phyloP scores from a whole-genome alignment of 2,797 vertebrate species.

The Simalia tracyae region DNA sequence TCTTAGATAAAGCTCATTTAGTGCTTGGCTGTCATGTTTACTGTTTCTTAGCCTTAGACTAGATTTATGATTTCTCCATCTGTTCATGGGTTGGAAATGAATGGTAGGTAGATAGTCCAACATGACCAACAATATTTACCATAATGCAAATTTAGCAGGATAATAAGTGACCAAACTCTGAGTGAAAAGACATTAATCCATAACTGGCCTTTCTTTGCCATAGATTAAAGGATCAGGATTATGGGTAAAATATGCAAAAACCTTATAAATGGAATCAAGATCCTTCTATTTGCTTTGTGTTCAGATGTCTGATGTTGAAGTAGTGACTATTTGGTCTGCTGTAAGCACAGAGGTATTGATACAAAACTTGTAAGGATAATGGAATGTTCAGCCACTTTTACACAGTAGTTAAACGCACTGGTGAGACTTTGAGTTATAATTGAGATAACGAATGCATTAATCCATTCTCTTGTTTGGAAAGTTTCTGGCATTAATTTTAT shows the following conservation, averaged over 20 bases:
- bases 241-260: neutral
- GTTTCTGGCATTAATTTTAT: slow-evolving; percentile 36
- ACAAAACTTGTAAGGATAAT: neutral
- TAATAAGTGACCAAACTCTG: neutral
- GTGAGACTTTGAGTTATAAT: slow-evolving; percentile 40
- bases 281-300: slow-evolving; percentile 1
- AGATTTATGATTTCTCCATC: neutral
- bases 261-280: slow-evolving; percentile 8
- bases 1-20: neutral
- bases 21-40: neutral
- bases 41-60: neutral
- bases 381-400: slow-evolving; percentile 32
- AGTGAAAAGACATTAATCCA: neutral
- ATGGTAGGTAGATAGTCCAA: neutral
- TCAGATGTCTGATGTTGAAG: neutral
- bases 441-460: slow-evolving; percentile 29
- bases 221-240: neutral
- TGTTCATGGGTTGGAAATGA: neutral
- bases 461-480: slow-evolving; percentile 26
- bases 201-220: neutral
- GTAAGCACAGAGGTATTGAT: slow-evolving; percentile 18
- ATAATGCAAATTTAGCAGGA: neutral
- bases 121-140: neutral
- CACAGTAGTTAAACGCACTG: slow-evolving; percentile 13
- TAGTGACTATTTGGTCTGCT: slow-evolving; percentile 31